A percentile compares a stretch with the other conserved stretches of the same genome.
These are phyloP conservation scores for Oscheius sp. DNA, from an alignment of 1,140 invertebrate species.

Conservation along the genomic window DNA sequence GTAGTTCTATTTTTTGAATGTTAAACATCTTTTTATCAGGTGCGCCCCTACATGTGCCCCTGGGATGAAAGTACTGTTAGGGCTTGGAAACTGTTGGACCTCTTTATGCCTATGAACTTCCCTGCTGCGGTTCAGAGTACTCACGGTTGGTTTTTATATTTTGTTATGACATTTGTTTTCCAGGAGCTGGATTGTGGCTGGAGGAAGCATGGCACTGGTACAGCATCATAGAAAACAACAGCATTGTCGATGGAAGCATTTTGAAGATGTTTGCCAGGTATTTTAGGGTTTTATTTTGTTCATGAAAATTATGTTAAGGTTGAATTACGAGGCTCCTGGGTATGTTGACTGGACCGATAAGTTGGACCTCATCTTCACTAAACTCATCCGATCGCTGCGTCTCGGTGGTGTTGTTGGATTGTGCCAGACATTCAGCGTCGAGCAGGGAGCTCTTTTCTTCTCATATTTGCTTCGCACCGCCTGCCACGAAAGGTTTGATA, in stretches of 20 bases:
- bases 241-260: conserved; percentile 44
- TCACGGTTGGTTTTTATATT: not conserved
- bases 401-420: conserved; percentile 27
- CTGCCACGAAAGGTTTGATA: not conserved
- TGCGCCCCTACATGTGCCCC: conserved; percentile 73
- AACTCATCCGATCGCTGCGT: conserved; percentile 71
- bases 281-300: conserved; percentile 20
- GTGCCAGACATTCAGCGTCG: conserved; percentile 17
- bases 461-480: conserved; percentile 19
- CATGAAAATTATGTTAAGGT: conserved; percentile 66
- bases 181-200: conserved; percentile 72
- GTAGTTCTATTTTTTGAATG: conserved; percentile 61
- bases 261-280: conserved; percentile 52
- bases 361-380: conserved; percentile 71
- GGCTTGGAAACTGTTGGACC: conserved; percentile 70
- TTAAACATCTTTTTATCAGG: conserved; percentile 37
- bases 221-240: conserved; percentile 34
- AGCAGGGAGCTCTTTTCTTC: conserved; percentile 20
- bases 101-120: conserved; percentile 73
- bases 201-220: conserved; percentile 70
- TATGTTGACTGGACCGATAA: conserved; percentile 76
- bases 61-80: conserved; percentile 69
- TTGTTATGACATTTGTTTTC: not conserved
- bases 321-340: conserved; percentile 76
- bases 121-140: not conserved